These are phyloP conservation scores for Caenorhabditis zanzibari DNA, from an alignment of 2,888 invertebrate genomes.

Conservation along the genomic window DNA sequence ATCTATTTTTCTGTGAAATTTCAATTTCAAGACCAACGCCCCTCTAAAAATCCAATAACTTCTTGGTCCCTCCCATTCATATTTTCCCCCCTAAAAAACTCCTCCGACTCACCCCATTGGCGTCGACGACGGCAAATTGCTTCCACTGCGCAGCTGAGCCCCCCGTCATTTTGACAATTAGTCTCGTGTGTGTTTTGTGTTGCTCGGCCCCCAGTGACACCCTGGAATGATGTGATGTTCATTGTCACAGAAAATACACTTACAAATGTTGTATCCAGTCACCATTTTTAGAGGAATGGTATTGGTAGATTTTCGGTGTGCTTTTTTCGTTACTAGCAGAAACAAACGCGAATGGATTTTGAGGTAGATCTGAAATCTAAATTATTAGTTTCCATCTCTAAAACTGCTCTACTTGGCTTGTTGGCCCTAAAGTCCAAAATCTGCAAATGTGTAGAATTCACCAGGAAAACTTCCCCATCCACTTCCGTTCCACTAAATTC, in stretches of 20 bases:
- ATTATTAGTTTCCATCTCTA: background rate
- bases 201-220: conserved; percentile 32
- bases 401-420: conserved; percentile 22
- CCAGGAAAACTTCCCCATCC: conserved; percentile 72
- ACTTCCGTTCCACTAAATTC: conserved; percentile 35
- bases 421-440: conserved; percentile 55
- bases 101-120: conserved; percentile 40
- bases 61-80: background rate
- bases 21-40: no score
- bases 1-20: no score
- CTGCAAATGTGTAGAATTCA: conserved; percentile 77
- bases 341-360: conserved; percentile 33
- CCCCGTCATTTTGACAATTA: conserved; percentile 60
- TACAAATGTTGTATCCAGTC: conserved; percentile 58
- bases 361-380: conserved; percentile 22
- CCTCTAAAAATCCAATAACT: background rate
- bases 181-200: conserved; percentile 43
- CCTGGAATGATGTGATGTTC: conserved; percentile 29
- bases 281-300: conserved; percentile 21
- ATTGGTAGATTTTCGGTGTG: conserved; percentile 36
- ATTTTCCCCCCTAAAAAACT: background rate
- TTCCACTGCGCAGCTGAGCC: conserved; percentile 66
- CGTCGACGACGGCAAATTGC: conserved; percentile 56
- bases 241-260: conserved; percentile 5
- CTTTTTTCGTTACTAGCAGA: conserved; percentile 16